Evolutionary conservation across 2,888 invertebrate genomes (phyloP).

Genomic region (Noctua fimbriata): DNA sequence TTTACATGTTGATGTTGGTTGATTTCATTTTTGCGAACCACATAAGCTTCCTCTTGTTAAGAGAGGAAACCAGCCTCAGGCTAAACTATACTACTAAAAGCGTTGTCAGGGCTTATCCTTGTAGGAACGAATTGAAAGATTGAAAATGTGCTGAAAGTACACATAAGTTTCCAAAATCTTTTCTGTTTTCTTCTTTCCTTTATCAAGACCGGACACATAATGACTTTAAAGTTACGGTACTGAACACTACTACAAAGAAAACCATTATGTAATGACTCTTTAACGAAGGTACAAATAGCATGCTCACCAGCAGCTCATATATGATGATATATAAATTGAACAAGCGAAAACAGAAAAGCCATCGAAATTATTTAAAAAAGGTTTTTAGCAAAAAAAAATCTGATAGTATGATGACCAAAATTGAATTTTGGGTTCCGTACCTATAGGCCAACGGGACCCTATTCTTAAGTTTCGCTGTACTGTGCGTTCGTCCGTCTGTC

Average conservation of each 20-base stretch:
- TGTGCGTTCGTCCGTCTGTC: not conserved
- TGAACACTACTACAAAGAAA: not conserved
- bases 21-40: slow-evolving; percentile 7
- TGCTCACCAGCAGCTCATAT: not conserved
- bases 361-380: not conserved
- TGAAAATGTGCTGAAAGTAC: not conserved
- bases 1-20: not conserved
- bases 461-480: not conserved
- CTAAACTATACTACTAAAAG: slow-evolving; percentile 1
- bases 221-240: too few relatives aligned
- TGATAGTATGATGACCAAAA: not conserved
- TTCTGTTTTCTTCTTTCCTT: not conserved
- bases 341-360: not conserved
- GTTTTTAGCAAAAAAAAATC: not conserved
- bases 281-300: not conserved
- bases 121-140: not conserved
- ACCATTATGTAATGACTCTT: not conserved
- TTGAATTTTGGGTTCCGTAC: not conserved
- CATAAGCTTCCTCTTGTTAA: not conserved
- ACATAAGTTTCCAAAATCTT: not conserved
- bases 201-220: not conserved
- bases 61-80: not conserved
- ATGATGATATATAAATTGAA: not conserved
- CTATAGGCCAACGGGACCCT: not conserved
- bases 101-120: not conserved